Evolutionary conservation across 1,140 invertebrate species (phyloP), one percentile per base, ranked within the genome.

Genomic region (Leptinotarsa undecemlineata): DNA sequence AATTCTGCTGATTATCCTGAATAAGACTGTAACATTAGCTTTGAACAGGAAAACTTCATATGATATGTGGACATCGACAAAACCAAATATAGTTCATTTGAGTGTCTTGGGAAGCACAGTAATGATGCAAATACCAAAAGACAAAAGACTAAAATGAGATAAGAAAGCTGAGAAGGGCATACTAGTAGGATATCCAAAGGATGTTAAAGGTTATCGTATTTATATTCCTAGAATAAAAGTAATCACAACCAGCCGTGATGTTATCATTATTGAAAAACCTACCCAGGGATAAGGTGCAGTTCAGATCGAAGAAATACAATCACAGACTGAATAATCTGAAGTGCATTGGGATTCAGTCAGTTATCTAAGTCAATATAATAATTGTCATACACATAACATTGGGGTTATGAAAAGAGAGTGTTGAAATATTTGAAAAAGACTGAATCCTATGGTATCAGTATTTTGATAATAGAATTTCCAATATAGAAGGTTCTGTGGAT

Each of bases 371-470:
- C 82, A 83, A 73, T 85, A 80, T 75, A 82, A 80, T 33, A 80
- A 79, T 17, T 51, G 23, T 47, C 81, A 69, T 66, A 78, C 78
- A 84, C 81, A 87, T 85, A 73, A 81, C 84, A 61, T 77, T 82
- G 76, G 81, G 85, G 80, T 73, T 81, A 72, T 86, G 85, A 75
- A 76, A 87, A 85, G 83, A 85, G 86, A 77, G 82, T 86, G 79
- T 81, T 88, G 11, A 66, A 20, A 33, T 33, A 33, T 33, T 33
- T 33, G 26, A 33, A 2, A 26, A 33, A 6, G 1, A 33, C 6
- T 8, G 15, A 78, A 86, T 77, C 23, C 86, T 3, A 73, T 82
- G 68, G 77, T 74, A 33, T 48, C 6, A 33, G 20, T 75, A 15
- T 62, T 19, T 13, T 11, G 64, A 75, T 63, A 48, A 68, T 70